A percentile compares a stretch with the other conserved stretches of the same genome.
phyloP scores from a whole-genome alignment of 53 echinoderm and acorn worm genomes.

The Pentamera pediparva region DNA sequence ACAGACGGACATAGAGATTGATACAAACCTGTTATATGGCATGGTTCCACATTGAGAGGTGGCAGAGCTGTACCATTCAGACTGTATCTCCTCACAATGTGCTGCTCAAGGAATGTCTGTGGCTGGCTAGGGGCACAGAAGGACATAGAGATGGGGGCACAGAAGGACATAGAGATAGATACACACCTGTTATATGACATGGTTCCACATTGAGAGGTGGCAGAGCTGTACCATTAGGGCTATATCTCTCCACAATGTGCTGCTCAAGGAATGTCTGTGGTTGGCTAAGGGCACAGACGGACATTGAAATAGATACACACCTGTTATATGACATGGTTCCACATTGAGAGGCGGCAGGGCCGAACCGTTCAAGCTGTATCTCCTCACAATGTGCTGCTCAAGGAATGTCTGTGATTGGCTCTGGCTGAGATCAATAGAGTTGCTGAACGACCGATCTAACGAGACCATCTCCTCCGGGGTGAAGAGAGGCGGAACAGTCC shows the following conservation, averaged over 20 bases:
- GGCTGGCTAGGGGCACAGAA: no score
- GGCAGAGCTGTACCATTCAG: constrained; percentile 25
- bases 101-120: constrained; percentile 90
- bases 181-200: constrained; percentile 24
- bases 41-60: constrained; percentile 15
- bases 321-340: constrained; percentile 25
- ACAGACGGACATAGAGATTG: no score
- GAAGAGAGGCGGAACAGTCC: constrained; percentile 29
- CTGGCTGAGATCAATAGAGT: constrained; percentile 46
- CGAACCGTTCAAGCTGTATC: constrained; percentile 53
- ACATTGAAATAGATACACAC: background rate
- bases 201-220: constrained; percentile 19
- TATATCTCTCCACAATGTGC: constrained; percentile 79
- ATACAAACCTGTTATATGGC: constrained; percentile 25
- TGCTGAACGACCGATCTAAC: constrained; percentile 20
- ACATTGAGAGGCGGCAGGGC: constrained; percentile 1
- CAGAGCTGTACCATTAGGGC: constrained; percentile 29
- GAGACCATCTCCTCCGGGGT: constrained; percentile 42
- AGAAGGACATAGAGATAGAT: no score
- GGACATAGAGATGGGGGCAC: no score
- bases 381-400: constrained; percentile 86
- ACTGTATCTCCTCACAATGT: constrained; percentile 78
- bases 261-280: constrained; percentile 92
- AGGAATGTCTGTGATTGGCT: constrained; percentile 79
- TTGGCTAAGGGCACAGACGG: no score